Percentiles rank a stretch among this genome's conserved stretches.
phyloP scores from a whole-genome alignment of 2,888 invertebrate genomes.

The Hoplodrina ambigua region DNA sequence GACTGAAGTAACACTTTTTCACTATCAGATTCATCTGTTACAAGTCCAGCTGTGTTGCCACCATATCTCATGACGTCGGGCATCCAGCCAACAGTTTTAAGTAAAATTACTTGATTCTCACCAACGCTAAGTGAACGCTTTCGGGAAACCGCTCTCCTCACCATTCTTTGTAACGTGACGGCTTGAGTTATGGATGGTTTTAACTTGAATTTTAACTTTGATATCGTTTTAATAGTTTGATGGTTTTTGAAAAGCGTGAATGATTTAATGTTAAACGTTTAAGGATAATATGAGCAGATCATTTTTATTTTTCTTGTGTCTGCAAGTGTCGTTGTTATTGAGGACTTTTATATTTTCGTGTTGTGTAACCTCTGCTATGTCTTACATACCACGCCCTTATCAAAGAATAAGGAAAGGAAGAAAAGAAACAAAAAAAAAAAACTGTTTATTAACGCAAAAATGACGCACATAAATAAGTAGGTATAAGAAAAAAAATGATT shows the following conservation, averaged over 20 bases:
- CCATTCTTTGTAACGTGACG: conserved; percentile 15
- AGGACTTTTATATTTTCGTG: neutral
- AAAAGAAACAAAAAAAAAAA: no score
- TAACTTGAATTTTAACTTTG: conserved; percentile 4
- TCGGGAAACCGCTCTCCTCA: conserved; percentile 28
- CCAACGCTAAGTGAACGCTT: conserved; percentile 38
- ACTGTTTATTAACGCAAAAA: no score
- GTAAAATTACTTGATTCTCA: conserved; percentile 48
- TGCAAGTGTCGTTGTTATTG: neutral
- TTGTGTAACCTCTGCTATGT: neutral
- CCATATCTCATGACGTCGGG: conserved; percentile 48
- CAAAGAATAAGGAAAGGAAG: no score
- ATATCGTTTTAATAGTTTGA: conserved; percentile 24
- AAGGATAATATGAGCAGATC: neutral
- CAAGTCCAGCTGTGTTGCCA: conserved; percentile 35
- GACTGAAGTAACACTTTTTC: neutral
- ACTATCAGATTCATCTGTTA: neutral
- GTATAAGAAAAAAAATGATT: no score
- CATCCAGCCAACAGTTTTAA: conserved; percentile 47
- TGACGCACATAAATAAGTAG: no score
- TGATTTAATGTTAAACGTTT: conserved; percentile 27
- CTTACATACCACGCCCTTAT: neutral
- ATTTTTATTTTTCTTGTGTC: neutral
- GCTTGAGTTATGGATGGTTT: conserved; percentile 44
- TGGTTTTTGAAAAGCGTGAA: conserved; percentile 7